phyloP scores from a whole-genome alignment of 2,113 vertebrate species.

The Callionymus lyra region DNA sequence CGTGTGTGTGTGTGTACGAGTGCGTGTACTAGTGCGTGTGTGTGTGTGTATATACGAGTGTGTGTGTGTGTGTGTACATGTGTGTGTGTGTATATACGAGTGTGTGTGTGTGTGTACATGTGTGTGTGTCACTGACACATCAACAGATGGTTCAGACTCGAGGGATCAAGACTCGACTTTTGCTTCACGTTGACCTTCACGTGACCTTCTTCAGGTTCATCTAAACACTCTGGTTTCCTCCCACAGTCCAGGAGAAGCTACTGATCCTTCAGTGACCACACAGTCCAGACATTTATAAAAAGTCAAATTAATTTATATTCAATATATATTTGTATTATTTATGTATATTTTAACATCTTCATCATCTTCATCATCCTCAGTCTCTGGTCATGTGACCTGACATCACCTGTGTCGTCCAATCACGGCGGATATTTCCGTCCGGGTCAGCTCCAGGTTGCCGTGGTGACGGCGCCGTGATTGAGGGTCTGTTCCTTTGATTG shows the following conservation, averaged over 20 bases:
- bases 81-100: too few species aligned
- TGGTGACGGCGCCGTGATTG: conserved; percentile 39
- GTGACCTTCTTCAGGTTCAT: too few species aligned
- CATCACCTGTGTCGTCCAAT: conserved; percentile 9
- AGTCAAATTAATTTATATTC: too few species aligned
- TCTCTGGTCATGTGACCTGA: neutral
- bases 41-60: neutral
- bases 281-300: too few species aligned
- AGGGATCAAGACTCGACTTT: neutral
- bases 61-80: too few species aligned
- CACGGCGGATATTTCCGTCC: conserved; percentile 18
- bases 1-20: conserved; percentile 8
- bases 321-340: too few species aligned
- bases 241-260: neutral
- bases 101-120: conserved; percentile 20
- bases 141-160: conserved; percentile 55
- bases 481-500: conserved; percentile 2
- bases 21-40: conserved; percentile 6
- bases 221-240: neutral
- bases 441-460: too few species aligned
- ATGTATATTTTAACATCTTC: conserved; percentile 7
- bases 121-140: conserved; percentile 29
- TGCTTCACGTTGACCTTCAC: too few species aligned
- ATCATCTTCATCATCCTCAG: neutral
- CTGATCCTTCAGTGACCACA: too few species aligned